Evolutionary conservation across 1,140 invertebrate species (phyloP).

Genomic region (Cydia fagiglandana): DNA sequence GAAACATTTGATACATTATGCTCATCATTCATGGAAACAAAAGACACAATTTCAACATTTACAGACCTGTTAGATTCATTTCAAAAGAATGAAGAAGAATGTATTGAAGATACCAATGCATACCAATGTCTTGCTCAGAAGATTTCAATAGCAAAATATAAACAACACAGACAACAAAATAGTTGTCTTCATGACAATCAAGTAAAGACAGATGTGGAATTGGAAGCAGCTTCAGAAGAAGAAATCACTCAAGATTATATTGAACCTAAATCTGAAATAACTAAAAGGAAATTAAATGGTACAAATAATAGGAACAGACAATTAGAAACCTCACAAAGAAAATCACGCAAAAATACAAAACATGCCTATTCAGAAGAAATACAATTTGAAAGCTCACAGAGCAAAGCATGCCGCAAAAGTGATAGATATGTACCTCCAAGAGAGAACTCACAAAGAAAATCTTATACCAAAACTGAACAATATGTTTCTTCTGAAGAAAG

Average conservation of each 20-base stretch:
- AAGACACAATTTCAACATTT: constrained; percentile 50
- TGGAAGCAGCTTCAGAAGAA: neutral
- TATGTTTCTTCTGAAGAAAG: constrained; percentile 10
- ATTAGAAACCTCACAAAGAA: neutral
- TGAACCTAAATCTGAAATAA: neutral
- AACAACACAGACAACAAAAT: neutral
- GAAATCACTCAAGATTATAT: neutral
- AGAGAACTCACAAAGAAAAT: neutral
- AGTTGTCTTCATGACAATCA: neutral
- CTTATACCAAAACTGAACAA: neutral
- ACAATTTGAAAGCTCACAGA: neutral
- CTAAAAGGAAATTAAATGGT: neutral
- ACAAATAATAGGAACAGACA: neutral
- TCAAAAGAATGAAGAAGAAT: constrained; percentile 35
- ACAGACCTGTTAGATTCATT: constrained; percentile 52
- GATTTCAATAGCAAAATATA: constrained; percentile 1
- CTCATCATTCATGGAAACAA: constrained; percentile 44
- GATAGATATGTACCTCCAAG: neutral
- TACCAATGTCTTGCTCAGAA: neutral
- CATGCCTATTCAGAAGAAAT: neutral
- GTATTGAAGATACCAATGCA: neutral
- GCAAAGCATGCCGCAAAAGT: neutral
- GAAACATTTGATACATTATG: constrained; percentile 53
- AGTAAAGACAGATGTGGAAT: neutral
- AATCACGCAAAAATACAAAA: neutral